Evolutionary conservation across 2,888 invertebrate species (phyloP).

Genomic region (Hemistola chrysoprasaria): DNA sequence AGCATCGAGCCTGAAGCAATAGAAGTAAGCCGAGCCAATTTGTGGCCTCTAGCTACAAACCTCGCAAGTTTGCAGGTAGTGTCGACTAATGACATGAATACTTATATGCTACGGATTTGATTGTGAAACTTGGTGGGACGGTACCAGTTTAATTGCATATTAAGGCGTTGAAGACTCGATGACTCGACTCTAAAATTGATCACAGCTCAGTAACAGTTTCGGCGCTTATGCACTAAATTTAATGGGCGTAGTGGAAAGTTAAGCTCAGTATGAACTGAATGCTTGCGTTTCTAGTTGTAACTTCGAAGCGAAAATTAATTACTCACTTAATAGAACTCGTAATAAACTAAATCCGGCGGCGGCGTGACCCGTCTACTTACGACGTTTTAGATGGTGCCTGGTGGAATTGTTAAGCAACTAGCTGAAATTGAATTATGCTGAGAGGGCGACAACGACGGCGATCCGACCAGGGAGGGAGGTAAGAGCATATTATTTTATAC

Average conservation of each 20-base stretch:
- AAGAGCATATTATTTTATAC: conserved; percentile 28
- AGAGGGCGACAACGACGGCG: conserved; percentile 43
- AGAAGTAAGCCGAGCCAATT: conserved; percentile 18
- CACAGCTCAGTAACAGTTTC: conserved; percentile 30
- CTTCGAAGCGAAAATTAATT: conserved; percentile 60
- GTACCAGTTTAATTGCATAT: neutral
- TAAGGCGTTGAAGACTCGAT: neutral
- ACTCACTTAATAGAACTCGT: conserved; percentile 62
- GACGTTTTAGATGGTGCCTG: conserved; percentile 56
- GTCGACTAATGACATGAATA: conserved; percentile 12
- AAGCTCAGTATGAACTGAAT: conserved; percentile 46
- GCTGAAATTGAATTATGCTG: conserved; percentile 64
- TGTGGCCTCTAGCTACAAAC: conserved; percentile 10
- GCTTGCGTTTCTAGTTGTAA: conserved; percentile 54
- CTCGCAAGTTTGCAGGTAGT: conserved; percentile 9
- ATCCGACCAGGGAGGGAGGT: conserved; percentile 22
- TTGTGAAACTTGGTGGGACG: neutral
- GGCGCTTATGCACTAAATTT: conserved; percentile 50
- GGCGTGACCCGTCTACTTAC: conserved; percentile 63
- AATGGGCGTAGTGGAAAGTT: conserved; percentile 55
- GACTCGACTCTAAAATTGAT: conserved; percentile 17
- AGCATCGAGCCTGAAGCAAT: conserved; percentile 2
- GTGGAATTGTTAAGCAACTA: conserved; percentile 64
- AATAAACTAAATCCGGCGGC: conserved; percentile 65
- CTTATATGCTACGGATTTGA: neutral